Percentiles rank a stretch among this genome's conserved stretches.
Conservation (phyloP, 2,113 vertebrate genomes). For the Xyliphius kryptos region DNA sequence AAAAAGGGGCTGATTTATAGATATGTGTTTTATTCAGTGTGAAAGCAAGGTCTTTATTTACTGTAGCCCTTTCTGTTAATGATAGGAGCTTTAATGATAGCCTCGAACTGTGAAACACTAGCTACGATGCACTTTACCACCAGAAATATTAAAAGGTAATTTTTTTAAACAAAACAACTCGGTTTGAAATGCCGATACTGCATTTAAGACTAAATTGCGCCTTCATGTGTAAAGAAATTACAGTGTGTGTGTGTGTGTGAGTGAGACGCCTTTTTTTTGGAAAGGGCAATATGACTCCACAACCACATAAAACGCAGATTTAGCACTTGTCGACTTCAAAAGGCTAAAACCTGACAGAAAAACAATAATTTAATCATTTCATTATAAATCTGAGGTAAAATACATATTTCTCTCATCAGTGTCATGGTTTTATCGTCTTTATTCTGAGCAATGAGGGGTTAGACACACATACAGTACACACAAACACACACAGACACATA, state of each 20-base stretch:
- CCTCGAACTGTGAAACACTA: conserved; percentile 46
- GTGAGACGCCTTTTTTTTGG: conserved; percentile 14
- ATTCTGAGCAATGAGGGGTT: too few relatives aligned
- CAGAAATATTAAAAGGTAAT: conserved; percentile 53
- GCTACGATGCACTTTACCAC: neutral
- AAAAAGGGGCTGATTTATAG: too few relatives aligned
- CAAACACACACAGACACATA: conserved; percentile 13
- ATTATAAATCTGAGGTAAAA: conserved; percentile 66
- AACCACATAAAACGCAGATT: conserved; percentile 72
- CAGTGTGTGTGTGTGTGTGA: conserved; percentile 23
- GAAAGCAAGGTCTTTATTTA: conserved; percentile 15
- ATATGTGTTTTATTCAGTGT: too few relatives aligned
- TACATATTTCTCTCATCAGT: conserved; percentile 49
- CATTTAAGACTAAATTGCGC: conserved; percentile 70
- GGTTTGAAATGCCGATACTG: conserved; percentile 70
- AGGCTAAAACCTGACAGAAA: conserved; percentile 53
- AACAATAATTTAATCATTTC: conserved; percentile 66
- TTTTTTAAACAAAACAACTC: conserved; percentile 57
- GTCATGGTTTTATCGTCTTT: too few relatives aligned
- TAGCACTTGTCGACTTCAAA: conserved; percentile 68
- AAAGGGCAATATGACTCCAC: conserved; percentile 54
- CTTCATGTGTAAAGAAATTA: conserved; percentile 73
- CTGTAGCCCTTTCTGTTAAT: too few relatives aligned
- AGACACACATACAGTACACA: conserved; percentile 9
- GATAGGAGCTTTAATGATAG: conserved; percentile 60